Evolutionary conservation across 2,113 vertebrate genomes (phyloP).

Genomic region (Macquaria australasica): DNA sequence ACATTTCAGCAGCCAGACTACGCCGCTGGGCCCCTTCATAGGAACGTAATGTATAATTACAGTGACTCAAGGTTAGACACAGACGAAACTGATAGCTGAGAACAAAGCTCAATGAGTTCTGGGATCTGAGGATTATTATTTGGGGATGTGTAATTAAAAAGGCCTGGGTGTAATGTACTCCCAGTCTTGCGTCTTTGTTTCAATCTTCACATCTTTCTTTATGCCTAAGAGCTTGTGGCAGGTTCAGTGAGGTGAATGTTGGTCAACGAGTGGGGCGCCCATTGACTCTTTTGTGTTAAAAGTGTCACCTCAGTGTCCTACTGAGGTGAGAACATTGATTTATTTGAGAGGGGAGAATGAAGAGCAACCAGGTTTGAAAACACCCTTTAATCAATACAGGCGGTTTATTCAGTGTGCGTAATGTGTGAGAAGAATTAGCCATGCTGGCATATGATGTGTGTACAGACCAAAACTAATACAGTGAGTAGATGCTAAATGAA

Average conservation of each 20-base stretch:
- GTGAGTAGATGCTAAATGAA: conserved; percentile 63
- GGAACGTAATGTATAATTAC: conserved; percentile 69
- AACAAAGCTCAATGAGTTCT: conserved; percentile 56
- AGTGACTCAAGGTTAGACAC: conserved; percentile 62
- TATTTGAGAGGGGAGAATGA: conserved; percentile 39
- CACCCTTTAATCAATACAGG: conserved; percentile 79
- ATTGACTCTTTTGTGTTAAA: conserved; percentile 61
- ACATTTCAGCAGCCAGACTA: conserved; percentile 65
- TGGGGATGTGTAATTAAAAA: conserved; percentile 69
- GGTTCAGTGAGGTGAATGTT: conserved; percentile 58
- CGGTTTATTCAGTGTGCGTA: conserved; percentile 57
- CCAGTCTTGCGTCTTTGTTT: conserved; percentile 42
- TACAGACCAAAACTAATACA: conserved; percentile 59
- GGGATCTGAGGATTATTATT: conserved; percentile 63
- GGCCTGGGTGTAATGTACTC: conserved; percentile 4
- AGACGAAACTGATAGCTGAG: conserved; percentile 52
- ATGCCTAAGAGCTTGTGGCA: conserved; percentile 53
- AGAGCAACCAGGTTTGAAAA: conserved; percentile 62
- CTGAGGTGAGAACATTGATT: conserved; percentile 75
- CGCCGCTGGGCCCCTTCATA: conserved; percentile 50
- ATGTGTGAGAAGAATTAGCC: conserved; percentile 61
- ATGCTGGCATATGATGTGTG: conserved; percentile 40
- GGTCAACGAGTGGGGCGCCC: conserved; percentile 33
- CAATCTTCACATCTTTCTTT: conserved; percentile 37
- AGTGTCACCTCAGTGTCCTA: conserved; percentile 62